Evolutionary conservation across 92 coral and sea anemone species (phyloP).

Genomic region (Phenganax marumi): DNA sequence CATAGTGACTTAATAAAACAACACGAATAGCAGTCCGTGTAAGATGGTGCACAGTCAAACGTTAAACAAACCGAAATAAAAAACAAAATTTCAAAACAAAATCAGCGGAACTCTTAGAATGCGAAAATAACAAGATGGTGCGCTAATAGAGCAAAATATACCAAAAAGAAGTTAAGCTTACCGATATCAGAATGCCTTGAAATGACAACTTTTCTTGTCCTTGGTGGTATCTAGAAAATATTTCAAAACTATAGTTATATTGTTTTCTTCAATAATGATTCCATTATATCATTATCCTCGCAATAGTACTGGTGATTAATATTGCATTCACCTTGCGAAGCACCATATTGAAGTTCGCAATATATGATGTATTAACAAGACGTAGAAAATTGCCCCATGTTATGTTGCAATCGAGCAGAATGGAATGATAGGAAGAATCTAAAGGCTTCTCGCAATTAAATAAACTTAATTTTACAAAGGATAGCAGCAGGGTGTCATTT

Average conservation of each 20-base stretch:
- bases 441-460: neutral
- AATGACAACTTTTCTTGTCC: slow-evolving; percentile 69
- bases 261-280: neutral
- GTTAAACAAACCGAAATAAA: neutral
- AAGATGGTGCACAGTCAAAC: neutral
- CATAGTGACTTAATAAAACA: neutral
- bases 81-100: neutral
- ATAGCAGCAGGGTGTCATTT: neutral
- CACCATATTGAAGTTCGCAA: slow-evolving; percentile 5
- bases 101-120: neutral
- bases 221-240: slow-evolving; percentile 62
- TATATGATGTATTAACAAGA: neutral
- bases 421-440: neutral
- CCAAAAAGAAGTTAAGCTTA: slow-evolving; percentile 31
- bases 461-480: slow-evolving; percentile 1
- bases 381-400: neutral
- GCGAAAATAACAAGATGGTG: slow-evolving; percentile 3
- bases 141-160: neutral
- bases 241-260: neutral
- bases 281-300: neutral
- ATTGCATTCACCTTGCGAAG: neutral
- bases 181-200: slow-evolving; percentile 80
- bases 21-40: neutral
- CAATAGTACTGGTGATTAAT: too few species aligned
- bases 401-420: neutral